Conservation (phyloP, 2,797 vertebrate species). For the Pelodytes ibericus region DNA sequence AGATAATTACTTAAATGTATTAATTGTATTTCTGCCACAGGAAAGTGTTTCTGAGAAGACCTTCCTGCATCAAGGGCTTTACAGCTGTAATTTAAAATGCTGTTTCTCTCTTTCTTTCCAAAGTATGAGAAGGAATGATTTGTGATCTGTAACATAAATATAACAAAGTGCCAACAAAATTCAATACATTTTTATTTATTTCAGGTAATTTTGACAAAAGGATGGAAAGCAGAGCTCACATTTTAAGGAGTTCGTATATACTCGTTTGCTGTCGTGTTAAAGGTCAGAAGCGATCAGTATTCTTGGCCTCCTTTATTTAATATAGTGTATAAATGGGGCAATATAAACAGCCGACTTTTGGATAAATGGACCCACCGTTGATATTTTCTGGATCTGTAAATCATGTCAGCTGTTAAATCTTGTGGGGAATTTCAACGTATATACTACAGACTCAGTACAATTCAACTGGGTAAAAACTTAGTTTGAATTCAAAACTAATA, state of each 20-base stretch:
- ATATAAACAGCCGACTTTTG: not conserved
- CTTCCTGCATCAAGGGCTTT: not conserved
- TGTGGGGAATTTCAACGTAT: not conserved
- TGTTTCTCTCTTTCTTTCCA: not conserved
- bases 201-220: slow-evolving; percentile 8
- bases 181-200: slow-evolving; percentile 9
- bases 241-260: not conserved
- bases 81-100: not conserved
- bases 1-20: too few species aligned
- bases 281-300: not conserved
- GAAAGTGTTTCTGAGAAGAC: too few species aligned
- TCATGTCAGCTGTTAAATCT: not conserved
- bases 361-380: not conserved
- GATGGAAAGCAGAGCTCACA: not conserved
- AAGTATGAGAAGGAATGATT: not conserved
- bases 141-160: slow-evolving; percentile 13
- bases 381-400: not conserved
- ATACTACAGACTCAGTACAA: not conserved
- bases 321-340: not conserved
- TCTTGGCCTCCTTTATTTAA: not conserved
- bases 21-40: too few species aligned
- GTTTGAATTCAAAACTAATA: too few species aligned
- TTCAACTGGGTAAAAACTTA: not conserved
- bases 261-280: not conserved
- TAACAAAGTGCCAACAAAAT: slow-evolving; percentile 2